These are phyloP conservation scores for Hippopotamus amphibius DNA, from an alignment of 2,113 vertebrate species.

Conservation along the genomic window DNA sequence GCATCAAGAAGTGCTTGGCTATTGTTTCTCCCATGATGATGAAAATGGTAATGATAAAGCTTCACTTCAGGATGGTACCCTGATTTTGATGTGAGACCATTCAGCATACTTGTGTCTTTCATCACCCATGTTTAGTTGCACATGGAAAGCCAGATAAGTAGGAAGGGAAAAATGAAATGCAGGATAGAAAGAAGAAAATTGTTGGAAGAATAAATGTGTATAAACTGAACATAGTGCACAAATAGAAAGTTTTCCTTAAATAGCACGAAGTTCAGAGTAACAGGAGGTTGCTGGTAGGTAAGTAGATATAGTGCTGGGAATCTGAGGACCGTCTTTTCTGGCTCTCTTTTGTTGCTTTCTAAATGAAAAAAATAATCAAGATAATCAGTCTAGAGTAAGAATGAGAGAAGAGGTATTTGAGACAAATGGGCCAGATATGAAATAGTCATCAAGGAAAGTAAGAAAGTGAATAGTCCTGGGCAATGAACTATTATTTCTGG, in stretches of 20 bases:
- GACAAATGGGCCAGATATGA: background rate
- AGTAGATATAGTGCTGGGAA: background rate
- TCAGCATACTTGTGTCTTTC: background rate
- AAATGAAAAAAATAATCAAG: background rate
- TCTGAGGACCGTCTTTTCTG: background rate
- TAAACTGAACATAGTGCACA: background rate
- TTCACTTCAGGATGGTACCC: background rate
- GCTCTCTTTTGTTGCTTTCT: background rate
- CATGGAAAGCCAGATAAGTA: background rate
- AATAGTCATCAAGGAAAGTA: background rate
- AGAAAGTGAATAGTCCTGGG: background rate
- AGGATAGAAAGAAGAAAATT: background rate
- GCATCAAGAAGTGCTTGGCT: background rate
- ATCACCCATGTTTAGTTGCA: background rate
- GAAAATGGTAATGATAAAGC: background rate
- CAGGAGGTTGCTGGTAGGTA: background rate
- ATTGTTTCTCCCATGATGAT: background rate
- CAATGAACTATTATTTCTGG: background rate
- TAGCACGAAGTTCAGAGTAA: background rate
- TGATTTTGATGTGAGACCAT: background rate
- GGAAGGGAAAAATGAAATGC: background rate
- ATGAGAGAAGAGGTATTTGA: background rate
- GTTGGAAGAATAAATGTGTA: background rate
- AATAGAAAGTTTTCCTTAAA: background rate
- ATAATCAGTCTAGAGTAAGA: background rate